Percentiles rank a stretch among this genome's conserved stretches.
Conservation (phyloP, 2,797 vertebrate species). For the Argya squamiceps region DNA sequence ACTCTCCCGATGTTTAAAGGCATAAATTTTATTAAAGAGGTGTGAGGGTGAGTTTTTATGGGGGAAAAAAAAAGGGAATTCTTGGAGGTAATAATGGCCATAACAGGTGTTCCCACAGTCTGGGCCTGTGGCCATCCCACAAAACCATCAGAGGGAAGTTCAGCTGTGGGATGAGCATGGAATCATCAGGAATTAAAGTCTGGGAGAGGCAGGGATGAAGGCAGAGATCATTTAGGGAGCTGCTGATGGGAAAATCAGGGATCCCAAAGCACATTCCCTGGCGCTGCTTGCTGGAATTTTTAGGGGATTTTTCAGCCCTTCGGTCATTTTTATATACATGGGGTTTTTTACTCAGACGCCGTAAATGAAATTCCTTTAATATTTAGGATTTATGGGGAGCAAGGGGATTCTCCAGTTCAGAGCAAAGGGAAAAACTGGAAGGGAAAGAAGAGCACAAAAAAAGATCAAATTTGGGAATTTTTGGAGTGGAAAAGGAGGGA, state of each 20-base stretch:
- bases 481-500: neutral
- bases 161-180: neutral
- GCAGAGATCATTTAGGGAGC: neutral
- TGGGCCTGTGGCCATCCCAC: neutral
- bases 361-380: neutral
- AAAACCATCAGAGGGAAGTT: neutral
- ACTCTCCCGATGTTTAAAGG: fast-evolving
- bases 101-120: neutral
- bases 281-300: neutral
- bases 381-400: neutral
- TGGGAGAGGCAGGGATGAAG: neutral
- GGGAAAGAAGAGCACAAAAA: neutral
- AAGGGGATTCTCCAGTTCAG: fast-evolving
- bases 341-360: neutral
- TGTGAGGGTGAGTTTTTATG: neutral
- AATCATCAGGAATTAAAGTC: neutral
- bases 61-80: neutral
- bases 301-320: neutral
- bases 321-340: neutral
- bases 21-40: neutral
- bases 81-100: neutral
- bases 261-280: neutral
- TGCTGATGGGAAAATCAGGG: neutral
- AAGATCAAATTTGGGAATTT: neutral
- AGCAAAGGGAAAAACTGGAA: neutral